Evolutionary conservation across 92 coral and sea anemone species (phyloP).

Genomic region (Porites divaricata): DNA sequence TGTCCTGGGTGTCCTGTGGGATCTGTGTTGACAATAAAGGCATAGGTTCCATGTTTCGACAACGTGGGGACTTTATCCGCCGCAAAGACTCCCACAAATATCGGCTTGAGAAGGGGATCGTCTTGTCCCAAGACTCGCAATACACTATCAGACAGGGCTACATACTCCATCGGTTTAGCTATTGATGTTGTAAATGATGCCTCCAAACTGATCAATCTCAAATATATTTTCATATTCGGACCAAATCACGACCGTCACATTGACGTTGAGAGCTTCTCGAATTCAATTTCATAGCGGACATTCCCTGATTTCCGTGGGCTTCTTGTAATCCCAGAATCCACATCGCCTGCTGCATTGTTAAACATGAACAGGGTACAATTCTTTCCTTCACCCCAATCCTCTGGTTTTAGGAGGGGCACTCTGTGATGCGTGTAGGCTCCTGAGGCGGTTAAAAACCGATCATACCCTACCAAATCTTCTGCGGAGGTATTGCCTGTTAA

Average conservation of each 20-base stretch:
- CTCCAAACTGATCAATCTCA: neutral
- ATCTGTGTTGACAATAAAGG: too few relatives aligned
- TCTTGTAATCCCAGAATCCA: neutral
- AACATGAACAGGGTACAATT: slow-evolving; percentile 34
- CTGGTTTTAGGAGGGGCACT: neutral
- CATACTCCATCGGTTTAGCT: too few relatives aligned
- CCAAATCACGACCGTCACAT: slow-evolving; percentile 2
- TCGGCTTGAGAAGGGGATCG: neutral
- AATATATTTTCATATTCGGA: slow-evolving; percentile 2
- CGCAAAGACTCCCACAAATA: slow-evolving; percentile 8
- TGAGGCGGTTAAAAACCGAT: slow-evolving; percentile 4
- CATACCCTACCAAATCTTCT: slow-evolving; percentile 45
- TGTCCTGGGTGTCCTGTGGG: too few relatives aligned
- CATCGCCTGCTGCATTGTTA: slow-evolving; percentile 40
- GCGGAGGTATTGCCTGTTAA: neutral
- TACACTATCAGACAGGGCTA: neutral
- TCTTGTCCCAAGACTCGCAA: neutral
- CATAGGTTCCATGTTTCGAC: neutral
- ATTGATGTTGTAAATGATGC: slow-evolving; percentile 16
- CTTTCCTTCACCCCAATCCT: slow-evolving; percentile 29
- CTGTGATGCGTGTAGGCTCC: slow-evolving; percentile 2
- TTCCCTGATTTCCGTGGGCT: slow-evolving; percentile 20
- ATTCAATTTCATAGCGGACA: neutral
- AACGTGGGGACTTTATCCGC: neutral
- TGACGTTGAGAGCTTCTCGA: slow-evolving; percentile 1